A percentile compares a stretch with the other conserved stretches of the same genome.
Evolutionary conservation across 2,888 invertebrate species (phyloP).

Genomic region (Agonopterix subpropinquella): DNA sequence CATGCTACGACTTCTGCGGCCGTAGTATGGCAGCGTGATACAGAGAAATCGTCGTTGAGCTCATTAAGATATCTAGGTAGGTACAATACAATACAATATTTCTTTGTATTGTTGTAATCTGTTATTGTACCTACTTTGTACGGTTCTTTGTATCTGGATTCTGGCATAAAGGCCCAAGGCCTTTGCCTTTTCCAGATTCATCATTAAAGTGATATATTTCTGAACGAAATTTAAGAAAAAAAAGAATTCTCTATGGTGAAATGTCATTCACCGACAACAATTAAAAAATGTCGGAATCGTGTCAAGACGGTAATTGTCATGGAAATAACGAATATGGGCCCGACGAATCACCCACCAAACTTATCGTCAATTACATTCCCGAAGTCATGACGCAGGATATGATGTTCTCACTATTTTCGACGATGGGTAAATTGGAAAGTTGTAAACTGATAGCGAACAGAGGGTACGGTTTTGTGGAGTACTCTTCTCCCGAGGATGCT

Average conservation of each 20-base stretch:
- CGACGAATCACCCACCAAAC: conserved; percentile 74
- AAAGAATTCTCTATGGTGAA: conserved; percentile 45
- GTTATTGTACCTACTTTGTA: too few species aligned
- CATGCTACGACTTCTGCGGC: too few species aligned
- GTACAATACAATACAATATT: too few species aligned
- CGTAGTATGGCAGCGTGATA: too few species aligned
- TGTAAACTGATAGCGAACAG: conserved; percentile 75
- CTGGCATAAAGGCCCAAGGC: too few species aligned
- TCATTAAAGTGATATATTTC: conserved; percentile 19
- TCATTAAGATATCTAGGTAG: too few species aligned
- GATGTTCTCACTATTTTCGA: conserved; percentile 74
- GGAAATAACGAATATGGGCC: conserved; percentile 73
- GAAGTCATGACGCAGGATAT: conserved; percentile 76
- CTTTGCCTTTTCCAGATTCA: too few species aligned
- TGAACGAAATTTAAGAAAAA: conserved; percentile 35
- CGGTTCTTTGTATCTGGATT: too few species aligned
- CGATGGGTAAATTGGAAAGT: conserved; percentile 76
- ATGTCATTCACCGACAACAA: conserved; percentile 76
- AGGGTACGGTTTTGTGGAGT: conserved; percentile 75
- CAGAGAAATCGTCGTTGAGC: too few species aligned
- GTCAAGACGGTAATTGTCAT: conserved; percentile 77
- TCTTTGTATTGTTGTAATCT: too few species aligned
- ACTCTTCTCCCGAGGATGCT: conserved; percentile 69
- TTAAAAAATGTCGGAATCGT: conserved; percentile 78
- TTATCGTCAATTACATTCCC: conserved; percentile 76